Evolutionary conservation across 2,113 vertebrate species (phyloP).

Genomic region (Tupaia chinensis): DNA sequence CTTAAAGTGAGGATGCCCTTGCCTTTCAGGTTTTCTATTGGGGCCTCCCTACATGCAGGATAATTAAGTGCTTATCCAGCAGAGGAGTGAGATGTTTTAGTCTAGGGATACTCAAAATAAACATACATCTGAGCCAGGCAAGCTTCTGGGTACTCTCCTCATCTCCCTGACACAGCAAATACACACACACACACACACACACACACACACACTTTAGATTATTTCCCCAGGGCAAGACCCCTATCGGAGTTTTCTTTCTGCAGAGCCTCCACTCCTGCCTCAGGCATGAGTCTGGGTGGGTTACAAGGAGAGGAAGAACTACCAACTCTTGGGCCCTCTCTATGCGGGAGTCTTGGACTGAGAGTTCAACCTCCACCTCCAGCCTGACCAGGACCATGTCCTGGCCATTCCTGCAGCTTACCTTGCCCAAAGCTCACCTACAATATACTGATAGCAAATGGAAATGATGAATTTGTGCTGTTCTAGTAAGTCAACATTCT

Average conservation of each 20-base stretch:
- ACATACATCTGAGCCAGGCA: conserved; percentile 47
- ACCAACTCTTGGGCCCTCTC: not conserved
- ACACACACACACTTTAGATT: not conserved
- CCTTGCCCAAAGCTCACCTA: not conserved
- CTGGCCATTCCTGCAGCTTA: not conserved
- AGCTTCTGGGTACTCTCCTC: conserved; percentile 40
- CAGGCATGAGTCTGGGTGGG: not conserved
- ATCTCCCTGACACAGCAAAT: not conserved
- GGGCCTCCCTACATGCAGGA: not conserved
- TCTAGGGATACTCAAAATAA: conserved; percentile 68
- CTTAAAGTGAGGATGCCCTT: conserved; percentile 45
- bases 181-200: not conserved
- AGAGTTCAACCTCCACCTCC: not conserved
- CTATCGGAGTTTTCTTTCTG: not conserved
- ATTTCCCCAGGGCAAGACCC: conserved; percentile 22
- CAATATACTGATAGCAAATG: not conserved
- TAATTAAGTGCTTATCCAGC: conserved; percentile 65
- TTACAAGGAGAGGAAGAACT: not conserved
- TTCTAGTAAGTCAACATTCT: conserved; percentile 36
- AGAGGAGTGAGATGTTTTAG: conserved; percentile 61
- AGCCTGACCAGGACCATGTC: not conserved
- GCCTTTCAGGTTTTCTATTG: conserved; percentile 63
- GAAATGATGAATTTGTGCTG: not conserved
- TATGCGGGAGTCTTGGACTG: not conserved
- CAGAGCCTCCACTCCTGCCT: not conserved